These are phyloP conservation scores for Cosmorhoe ocellata DNA, from an alignment of 2,888 invertebrate genomes.

Conservation along the genomic window DNA sequence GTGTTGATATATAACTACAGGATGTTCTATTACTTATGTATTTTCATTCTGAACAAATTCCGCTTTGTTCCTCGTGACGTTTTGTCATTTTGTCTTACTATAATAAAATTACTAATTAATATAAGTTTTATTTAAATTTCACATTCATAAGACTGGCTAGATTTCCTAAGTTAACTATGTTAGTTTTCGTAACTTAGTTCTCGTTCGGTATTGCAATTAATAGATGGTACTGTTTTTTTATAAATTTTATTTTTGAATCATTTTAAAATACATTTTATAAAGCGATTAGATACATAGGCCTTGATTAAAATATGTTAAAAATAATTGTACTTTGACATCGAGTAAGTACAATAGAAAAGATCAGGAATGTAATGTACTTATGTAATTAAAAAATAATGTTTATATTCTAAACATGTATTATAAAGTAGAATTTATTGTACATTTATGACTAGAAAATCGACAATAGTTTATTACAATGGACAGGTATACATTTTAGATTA, in stretches of 20 bases:
- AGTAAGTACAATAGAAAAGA: constrained; percentile 63
- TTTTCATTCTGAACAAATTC: constrained; percentile 24
- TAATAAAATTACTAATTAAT: constrained; percentile 72
- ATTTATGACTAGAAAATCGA: constrained; percentile 59
- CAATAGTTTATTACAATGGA: constrained; percentile 50
- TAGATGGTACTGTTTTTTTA: constrained; percentile 52
- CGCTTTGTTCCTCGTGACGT: constrained; percentile 47
- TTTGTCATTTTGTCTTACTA: constrained; percentile 62
- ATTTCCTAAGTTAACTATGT: constrained; percentile 21
- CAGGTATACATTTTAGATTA: constrained; percentile 49
- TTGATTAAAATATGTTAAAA: constrained; percentile 56
- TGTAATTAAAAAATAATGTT: constrained; percentile 69
- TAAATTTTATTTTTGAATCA: constrained; percentile 67
- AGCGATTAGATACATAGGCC: constrained; percentile 59
- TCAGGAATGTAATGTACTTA: constrained; percentile 60
- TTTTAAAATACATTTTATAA: constrained; percentile 71
- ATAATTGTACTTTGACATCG: constrained; percentile 57
- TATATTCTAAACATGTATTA: constrained; percentile 65
- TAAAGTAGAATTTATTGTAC: constrained; percentile 72
- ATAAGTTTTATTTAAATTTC: constrained; percentile 74
- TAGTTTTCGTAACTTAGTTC: background rate
- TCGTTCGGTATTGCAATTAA: constrained; percentile 34
- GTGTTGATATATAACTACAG: background rate
- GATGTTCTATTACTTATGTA: constrained; percentile 22
- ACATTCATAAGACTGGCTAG: constrained; percentile 49